Evolutionary conservation across 2,888 invertebrate species (phyloP), one percentile per base, ranked within the genome.

Genomic region (Venusia cambrica): DNA sequence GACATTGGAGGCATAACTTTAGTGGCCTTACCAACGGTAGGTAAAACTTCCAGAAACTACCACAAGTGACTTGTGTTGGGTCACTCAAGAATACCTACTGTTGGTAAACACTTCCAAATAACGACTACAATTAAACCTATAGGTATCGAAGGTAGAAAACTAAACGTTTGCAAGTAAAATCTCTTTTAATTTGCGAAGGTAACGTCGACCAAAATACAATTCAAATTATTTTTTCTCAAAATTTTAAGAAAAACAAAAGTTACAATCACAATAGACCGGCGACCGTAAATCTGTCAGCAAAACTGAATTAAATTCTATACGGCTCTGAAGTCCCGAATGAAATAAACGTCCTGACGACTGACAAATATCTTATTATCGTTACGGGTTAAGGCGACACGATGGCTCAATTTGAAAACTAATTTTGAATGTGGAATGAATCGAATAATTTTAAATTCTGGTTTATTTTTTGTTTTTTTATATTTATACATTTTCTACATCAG

Each of bases 201-300:
- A n/a, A 8, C 3, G 9, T 13, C n/a, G n/a, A 27, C 25, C 16
- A 30, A 39, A 40, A 40, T 40, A 40, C n/a, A 7, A 15, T 1
- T 2, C 15, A 13, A 26, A 31, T 30, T 11, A 9, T 15, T 31
- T 28, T 31, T 16, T 22, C 22, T 30, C 65, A 65, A 71, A 73
- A 63, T 25, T 56, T 56, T 55, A 51, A 55, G 44, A 54, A 55
- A 62, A 60, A 61, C 71, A 69, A 66, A 72, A 36, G 41, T 39
- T 35, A 30, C 43, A 58, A 67, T 66, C 71, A 80, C 81, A 80
- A 80, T 80, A 66, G 73, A 59, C 45, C 18, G 41, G 12, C 19
- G 35, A 17, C 51, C 55, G 60, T 83, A 83, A 80, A 81, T 83
- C 77, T 72, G 74, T 81, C 76, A 42, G 42, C 37, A 29, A 35